Evolutionary conservation across 23 tunicate species (phyloP), one percentile per base, ranked within the genome.

Genomic region (Clavelina lepadiformis): DNA sequence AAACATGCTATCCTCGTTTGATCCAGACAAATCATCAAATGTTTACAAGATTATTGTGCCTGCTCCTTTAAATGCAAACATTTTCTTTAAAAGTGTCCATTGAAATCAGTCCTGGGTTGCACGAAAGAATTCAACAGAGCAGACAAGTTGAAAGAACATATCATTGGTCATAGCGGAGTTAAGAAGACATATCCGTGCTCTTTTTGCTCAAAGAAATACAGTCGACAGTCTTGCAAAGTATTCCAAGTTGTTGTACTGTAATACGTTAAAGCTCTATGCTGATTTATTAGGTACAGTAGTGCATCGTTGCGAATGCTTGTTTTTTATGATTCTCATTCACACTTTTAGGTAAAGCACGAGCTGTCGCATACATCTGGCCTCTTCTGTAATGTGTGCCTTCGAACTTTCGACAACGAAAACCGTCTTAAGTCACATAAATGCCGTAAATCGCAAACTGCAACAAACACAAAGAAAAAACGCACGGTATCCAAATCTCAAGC

Each of bases 91-190:
- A 55, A 87, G 96, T 87, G 96, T 68, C 96, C 96, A 3, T 51
- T 87, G 32, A 73, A 59, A 25, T 38, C 63, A 4, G 76, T 68
- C 3, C 46, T 87, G 58, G 86, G 82, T 34, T 87, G 96, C 63
- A 74, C 63, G 50, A 87, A 79, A 31, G 96, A 87, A 38, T 87
- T 67, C 73, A 79, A 53, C 37, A 77, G 96, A 28, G 82, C 86
- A 0, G 96, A 87, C 58, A 87, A 87, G 41, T 61, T 87, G 61
- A 87, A 87, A 55, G 96, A 82, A 37, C 96, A 87, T 47, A 79
- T 87, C 46, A 87, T 79, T 41, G 52, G 69, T 21, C 96, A 87
- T 41, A 79, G 78, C 52, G 67, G 82, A 0, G 65, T 52, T 5
- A 87, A 80, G 41, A 65, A 69, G 63, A 44, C 82, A 0, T 82